A percentile compares a stretch with the other conserved stretches of the same genome.
These are phyloP conservation scores for Nudaria mundana DNA, from an alignment of 2,888 invertebrate species.

Conservation along the genomic window DNA sequence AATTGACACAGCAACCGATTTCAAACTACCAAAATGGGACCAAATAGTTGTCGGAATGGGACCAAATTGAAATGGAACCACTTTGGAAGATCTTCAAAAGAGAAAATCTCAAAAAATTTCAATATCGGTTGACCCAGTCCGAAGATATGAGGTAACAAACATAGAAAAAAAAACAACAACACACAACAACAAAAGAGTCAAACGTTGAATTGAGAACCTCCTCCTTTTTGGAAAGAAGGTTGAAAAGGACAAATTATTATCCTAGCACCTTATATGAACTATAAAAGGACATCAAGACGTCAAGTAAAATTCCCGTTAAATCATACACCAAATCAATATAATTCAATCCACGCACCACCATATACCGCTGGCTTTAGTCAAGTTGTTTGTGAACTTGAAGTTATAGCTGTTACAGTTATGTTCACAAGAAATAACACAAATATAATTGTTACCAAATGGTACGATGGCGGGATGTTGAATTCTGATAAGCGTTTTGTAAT, in stretches of 20 bases:
- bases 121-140: too few species aligned
- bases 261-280: too few species aligned
- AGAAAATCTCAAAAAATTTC: too few species aligned
- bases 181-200: background rate
- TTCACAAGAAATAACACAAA: conserved; percentile 4
- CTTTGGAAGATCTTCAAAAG: too few species aligned
- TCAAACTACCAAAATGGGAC: too few species aligned
- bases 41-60: too few species aligned
- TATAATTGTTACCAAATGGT: conserved; percentile 2
- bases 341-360: conserved; percentile 13
- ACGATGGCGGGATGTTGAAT: conserved; percentile 1
- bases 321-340: too few species aligned
- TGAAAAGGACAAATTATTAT: background rate
- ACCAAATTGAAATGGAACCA: too few species aligned
- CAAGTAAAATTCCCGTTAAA: background rate
- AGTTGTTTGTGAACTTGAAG: conserved; percentile 7
- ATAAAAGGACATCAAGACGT: background rate
- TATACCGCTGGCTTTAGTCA: conserved; percentile 6
- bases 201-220: too few species aligned
- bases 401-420: conserved; percentile 10
- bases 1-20: too few species aligned
- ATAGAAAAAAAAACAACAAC: background rate
- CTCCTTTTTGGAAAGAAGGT: background rate
- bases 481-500: background rate
- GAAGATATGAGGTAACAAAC: too few species aligned